Base-by-base conservation (phyloP, 2,888 invertebrate genomes). In the Hermaeophaga mercurialis region DNA sequence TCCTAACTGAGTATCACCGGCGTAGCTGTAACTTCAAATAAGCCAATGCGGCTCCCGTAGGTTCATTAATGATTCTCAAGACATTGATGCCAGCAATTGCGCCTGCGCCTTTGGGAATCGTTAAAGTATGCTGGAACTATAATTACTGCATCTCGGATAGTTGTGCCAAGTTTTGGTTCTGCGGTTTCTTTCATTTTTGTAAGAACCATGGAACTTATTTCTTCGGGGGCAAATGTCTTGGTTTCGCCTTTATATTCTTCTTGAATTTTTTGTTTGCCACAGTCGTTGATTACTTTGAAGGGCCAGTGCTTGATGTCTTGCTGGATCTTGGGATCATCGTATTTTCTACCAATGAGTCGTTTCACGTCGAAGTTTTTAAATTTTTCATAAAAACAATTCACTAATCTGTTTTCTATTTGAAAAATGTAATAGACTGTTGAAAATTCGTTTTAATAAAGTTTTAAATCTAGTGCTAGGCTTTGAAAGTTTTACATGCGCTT, bases 271-370 rank as follows among this genome's bases (percentile, higher is more conserved):
- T 87, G 87, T 68, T 87, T 88, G 34, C 85, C 81, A 43, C 78
- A 75, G 48, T 87, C 87, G 67, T 76, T 86, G 59, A 86, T 72
- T 2, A 90, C 88, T 66, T 83, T 83, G 78, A 94, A 93, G 1
- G 92, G 90, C 92, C 92, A 93, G 68, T 88, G 87, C 69, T 89
- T 89, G 82, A 90, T 86, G 75, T 93, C 92, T 22, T 82, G 81
- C 70, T 90, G 89, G 39, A 91, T 89, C 66, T 87, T 85, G 0
- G 79, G 80, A 71, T 92, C 91, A 66, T 85, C 85, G 72, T 82
- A 92, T 63, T 86, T 87, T 61, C 92, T 84, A 34, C 93, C 93
- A 72, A 93, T 91, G 57, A 94, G 78, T 49, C 92, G 84, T 75
- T 92, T 85, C 74, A 78, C 86, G 72, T 87, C 85, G 81, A 84